Evolutionary conservation across 2,797 vertebrate species (phyloP), one percentile per base, ranked within the genome.

Genomic region (Gadopsis marmoratus): DNA sequence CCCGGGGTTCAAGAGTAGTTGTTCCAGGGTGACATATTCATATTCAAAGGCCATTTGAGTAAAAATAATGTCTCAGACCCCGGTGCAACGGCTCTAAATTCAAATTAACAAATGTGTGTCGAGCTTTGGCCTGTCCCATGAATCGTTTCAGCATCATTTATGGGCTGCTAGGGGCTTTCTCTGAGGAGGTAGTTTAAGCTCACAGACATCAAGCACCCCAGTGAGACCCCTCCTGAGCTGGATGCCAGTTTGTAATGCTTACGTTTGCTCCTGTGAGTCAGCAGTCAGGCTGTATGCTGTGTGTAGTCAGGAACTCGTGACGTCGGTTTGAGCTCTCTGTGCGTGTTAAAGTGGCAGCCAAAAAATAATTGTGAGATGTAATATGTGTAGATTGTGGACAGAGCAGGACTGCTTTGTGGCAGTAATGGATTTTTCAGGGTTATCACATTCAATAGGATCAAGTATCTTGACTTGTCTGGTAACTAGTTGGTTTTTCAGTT

Each of bases 1-100:
- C 58, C 51, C 47, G 11, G 26, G 48, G 41, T 71, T 86, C 54
- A 77, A 61, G 79, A 84, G 66, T n/a, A 56, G 66, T 68, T 61
- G 56, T 79, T 54, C 62, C 60, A 79, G 54, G 71, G 79, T 58
- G 74, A 69, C n/a, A 37, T 35, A 54, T 69, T 81, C 19, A 47
- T 26, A 26, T 26, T 26, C 26, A 45, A 78, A 51, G 19, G 69
- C 74, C 39, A 78, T 64, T 26, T 59, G 10, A 37, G 35, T 53
- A 73, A 74, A 79, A 41, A 62, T 23, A 29, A 66, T 56, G 23
- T 67, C 13, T 54, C 43, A 48, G 21, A 4, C 31, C 37, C 13
- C 45, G 48, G 64, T 81, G 63, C 37, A 66, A 48, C 58, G 12
- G 50, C 56, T 63, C 31, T 71, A 31, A 72, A 66, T 58, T 50